Conservation (phyloP, 1,140 invertebrate genomes). For the Drosophila sproati region DNA sequence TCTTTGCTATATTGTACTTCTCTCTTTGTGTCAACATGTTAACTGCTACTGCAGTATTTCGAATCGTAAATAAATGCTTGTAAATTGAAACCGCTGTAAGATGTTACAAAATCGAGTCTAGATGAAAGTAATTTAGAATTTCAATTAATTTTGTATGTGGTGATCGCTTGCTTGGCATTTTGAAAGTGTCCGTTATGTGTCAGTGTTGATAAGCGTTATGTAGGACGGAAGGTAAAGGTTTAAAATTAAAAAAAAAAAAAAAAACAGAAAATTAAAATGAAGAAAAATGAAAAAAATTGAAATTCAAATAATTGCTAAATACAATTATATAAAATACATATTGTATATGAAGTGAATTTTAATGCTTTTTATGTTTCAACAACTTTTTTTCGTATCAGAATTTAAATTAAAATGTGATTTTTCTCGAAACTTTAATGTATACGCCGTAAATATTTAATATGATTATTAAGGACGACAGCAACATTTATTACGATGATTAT, state of each 20-base stretch:
- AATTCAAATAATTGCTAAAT: conserved; percentile 30
- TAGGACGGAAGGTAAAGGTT: conserved; percentile 15
- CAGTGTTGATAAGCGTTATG: conserved; percentile 57
- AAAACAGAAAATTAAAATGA: neutral
- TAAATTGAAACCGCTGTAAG: conserved; percentile 54
- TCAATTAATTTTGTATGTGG: conserved; percentile 36
- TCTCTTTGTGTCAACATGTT: conserved; percentile 17
- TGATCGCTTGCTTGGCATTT: conserved; percentile 46
- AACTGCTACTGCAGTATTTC: conserved; percentile 3
- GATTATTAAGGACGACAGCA: conserved; percentile 70
- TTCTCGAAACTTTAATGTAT: conserved; percentile 83
- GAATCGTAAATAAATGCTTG: conserved; percentile 45
- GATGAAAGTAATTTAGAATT: conserved; percentile 31
- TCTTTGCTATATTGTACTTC: neutral
- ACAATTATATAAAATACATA: conserved; percentile 49
- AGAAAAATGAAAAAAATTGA: neutral
- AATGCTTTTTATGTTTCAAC: conserved; percentile 71
- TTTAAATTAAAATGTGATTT: conserved; percentile 83
- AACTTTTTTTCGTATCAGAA: conserved; percentile 69
- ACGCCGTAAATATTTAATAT: conserved; percentile 81
- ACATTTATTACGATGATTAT: conserved; percentile 74
- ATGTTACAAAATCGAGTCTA: conserved; percentile 10
- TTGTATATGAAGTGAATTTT: conserved; percentile 41
- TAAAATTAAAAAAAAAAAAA: neutral
- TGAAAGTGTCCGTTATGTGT: conserved; percentile 38